Percentiles rank a stretch among this genome's conserved stretches.
phyloP scores from a whole-genome alignment of 2,797 vertebrate species.

The Scolopax bukidnonensis region DNA sequence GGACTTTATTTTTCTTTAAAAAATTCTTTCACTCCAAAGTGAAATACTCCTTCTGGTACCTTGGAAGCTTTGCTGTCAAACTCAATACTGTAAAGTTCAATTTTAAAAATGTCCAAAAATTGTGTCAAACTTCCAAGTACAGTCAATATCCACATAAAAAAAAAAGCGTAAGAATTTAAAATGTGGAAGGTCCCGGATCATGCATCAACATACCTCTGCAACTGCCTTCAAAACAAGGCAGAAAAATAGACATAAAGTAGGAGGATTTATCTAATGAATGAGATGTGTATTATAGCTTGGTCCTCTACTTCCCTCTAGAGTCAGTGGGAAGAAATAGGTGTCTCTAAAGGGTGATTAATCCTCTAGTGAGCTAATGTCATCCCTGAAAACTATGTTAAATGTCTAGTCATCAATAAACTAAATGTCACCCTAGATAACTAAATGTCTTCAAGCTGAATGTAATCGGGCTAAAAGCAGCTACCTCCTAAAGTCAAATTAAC shows the following conservation, averaged over 20 bases:
- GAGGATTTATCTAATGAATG: not conserved
- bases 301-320: slow-evolving; percentile 56
- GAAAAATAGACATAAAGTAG: fast-evolving
- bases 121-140: not conserved
- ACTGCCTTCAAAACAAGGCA: not conserved
- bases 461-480: not conserved
- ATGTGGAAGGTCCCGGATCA: not conserved
- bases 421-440: not conserved
- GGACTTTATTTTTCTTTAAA: not conserved
- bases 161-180: not conserved
- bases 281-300: not conserved
- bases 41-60: not conserved
- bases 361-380: not conserved
- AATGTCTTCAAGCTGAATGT: not conserved
- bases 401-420: not conserved
- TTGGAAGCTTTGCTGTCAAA: not conserved
- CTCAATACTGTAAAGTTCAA: not conserved
- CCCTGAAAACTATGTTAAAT: fast-evolving
- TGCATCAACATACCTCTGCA: not conserved
- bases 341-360: not conserved
- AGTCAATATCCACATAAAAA: not conserved
- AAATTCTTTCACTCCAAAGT: not conserved
- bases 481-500: not conserved
- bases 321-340: not conserved
- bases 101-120: not conserved